phyloP scores from a whole-genome alignment of 37 sponge, comb jelly and placozoan species.

The Chondrosia reniformis region DNA sequence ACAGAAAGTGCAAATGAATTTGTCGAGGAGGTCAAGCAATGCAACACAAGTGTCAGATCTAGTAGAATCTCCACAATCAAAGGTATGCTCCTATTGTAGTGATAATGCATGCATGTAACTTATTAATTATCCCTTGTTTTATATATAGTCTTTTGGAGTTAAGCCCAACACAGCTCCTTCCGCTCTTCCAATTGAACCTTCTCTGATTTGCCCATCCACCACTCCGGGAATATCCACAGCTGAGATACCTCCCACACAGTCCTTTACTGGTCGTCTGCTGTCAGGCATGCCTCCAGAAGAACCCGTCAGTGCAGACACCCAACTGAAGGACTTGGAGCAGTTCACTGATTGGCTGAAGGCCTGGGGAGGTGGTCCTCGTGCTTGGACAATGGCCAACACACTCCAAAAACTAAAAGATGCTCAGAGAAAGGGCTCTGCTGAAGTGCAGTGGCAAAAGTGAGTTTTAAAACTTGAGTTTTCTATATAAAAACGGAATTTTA shows the following conservation, averaged over 20 bases:
- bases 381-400: constrained; percentile 66
- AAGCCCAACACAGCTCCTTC: no score
- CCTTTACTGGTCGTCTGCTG: constrained; percentile 43
- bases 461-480: not conserved
- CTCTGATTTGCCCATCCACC: not conserved
- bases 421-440: constrained; percentile 48
- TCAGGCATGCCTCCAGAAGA: constrained; percentile 47
- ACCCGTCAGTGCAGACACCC: constrained; percentile 20
- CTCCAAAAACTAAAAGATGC: constrained; percentile 71
- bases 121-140: no score
- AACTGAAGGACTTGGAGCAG: constrained; percentile 34
- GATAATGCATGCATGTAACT: no score
- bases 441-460: constrained; percentile 74
- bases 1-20: no score
- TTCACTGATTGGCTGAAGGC: constrained; percentile 41
- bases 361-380: constrained; percentile 68
- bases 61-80: no score
- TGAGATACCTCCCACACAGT: constrained; percentile 5
- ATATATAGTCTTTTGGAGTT: no score
- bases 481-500: not conserved
- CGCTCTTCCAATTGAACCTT: no score
- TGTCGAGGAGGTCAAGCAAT: no score
- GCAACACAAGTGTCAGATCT: no score
- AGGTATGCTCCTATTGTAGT: no score
- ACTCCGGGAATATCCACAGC: not conserved